Evolutionary conservation across 2,888 invertebrate species (phyloP), one percentile per base, ranked within the genome.

Genomic region (Camponotus fellah): DNA sequence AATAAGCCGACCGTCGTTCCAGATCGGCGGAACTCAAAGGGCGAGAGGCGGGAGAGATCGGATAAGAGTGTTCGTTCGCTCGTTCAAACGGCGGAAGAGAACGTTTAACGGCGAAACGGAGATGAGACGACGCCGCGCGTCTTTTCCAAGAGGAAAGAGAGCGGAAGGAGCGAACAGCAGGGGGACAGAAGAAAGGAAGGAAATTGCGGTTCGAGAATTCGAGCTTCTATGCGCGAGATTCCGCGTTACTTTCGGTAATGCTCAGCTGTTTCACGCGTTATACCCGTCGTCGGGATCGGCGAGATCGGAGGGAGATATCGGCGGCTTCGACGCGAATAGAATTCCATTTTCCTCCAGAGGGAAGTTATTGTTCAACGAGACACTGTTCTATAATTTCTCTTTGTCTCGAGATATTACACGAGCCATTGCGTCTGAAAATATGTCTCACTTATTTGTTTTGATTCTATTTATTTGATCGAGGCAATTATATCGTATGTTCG

Each of bases 141-240:
- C 46, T 79, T 6, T 37, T 43, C 68, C 74, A 56, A 60, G 85
- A 82, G 79, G 34, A 60, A 53, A 43, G 69, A 37, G 17, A n/a
- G n/a, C 43, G 58, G 64, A 37, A 75, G 66, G 12, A 21, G 60
- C 32, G 40, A 66, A 17, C 32, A 32, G 40, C 60, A 56, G 72
- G 65, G 49, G 81, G 86, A 69, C 62, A 53, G 40, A 68, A 82
- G 77, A 68, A 80, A 74, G 64, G 71, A 65, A 85, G 87, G 87
- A 88, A 88, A 88, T 89, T 88, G 87, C 83, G 88, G 83, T 88
- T 86, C 80, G 71, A 71, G 88, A 88, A 88, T 86, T 85, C 80
- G 79, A 66, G 82, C 80, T 74, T 76, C 74, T 72, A 34, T 82
- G 80, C 83, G 74, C 43, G 82, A 66, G 81, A 89, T 85, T 86